Evolutionary conservation across 2,888 invertebrate genomes (phyloP).

Genomic region (Cephus spinipes): DNA sequence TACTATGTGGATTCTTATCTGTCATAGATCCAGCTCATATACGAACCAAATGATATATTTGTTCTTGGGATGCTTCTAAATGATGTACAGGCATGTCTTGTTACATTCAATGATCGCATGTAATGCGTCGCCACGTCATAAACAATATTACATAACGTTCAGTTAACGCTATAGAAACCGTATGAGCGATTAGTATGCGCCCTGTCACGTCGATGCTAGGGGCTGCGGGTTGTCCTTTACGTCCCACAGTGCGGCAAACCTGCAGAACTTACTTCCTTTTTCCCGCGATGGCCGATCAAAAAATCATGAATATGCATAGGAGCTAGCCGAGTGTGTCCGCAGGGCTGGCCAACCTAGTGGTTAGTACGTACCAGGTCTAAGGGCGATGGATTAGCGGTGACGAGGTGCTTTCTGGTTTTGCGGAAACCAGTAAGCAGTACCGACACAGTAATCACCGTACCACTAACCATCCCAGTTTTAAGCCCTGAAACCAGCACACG

Average conservation of each 20-base stretch:
- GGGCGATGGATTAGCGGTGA: slow-evolving; percentile 28
- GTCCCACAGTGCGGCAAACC: slow-evolving; percentile 44
- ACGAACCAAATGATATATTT: background rate
- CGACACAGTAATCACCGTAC: slow-evolving; percentile 11
- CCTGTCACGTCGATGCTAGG: slow-evolving; percentile 50
- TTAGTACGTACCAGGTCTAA: slow-evolving; percentile 1
- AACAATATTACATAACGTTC: background rate
- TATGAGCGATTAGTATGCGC: slow-evolving; percentile 57
- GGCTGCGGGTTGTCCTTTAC: slow-evolving; percentile 54
- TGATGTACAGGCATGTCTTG: background rate
- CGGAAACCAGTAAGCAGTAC: background rate
- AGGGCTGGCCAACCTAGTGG: slow-evolving; percentile 5
- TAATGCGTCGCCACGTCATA: background rate
- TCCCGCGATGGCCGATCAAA: slow-evolving; percentile 62
- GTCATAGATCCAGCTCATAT: background rate
- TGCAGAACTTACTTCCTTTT: slow-evolving; percentile 60
- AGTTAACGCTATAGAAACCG: slow-evolving; percentile 26
- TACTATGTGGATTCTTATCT: background rate
- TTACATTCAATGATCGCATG: background rate
- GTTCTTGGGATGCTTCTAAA: background rate
- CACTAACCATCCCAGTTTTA: background rate
- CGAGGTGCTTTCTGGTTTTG: slow-evolving; percentile 5
- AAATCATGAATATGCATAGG: slow-evolving; percentile 63
- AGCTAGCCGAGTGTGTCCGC: slow-evolving; percentile 26
- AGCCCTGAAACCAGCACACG: background rate